phyloP scores from a whole-genome alignment of 2,888 invertebrate species.

The Sycophila texana region DNA sequence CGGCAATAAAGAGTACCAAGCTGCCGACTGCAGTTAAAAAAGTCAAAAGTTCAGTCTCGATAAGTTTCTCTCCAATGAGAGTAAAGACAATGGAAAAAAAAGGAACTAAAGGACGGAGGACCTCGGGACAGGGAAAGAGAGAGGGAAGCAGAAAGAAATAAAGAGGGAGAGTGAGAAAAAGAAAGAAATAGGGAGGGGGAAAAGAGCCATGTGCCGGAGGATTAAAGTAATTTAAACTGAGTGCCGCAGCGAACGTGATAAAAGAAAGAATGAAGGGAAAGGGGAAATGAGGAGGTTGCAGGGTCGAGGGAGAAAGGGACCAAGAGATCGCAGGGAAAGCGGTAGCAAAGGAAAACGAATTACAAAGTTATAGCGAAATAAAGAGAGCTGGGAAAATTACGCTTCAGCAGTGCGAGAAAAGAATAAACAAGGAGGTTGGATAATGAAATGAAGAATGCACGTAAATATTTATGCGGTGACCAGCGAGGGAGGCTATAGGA shows the following conservation, averaged over 20 bases:
- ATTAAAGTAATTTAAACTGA: slow-evolving; percentile 52
- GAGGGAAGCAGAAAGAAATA: not conserved
- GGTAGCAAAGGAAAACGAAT: slow-evolving; percentile 19
- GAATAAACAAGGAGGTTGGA: slow-evolving; percentile 10
- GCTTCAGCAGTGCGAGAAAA: not conserved
- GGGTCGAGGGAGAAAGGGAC: not conserved
- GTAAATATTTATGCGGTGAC: slow-evolving; percentile 1
- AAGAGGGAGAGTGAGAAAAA: not conserved
- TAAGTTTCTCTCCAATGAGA: slow-evolving; percentile 31
- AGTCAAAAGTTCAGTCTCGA: not conserved
- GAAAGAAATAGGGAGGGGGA: not conserved
- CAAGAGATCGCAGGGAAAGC: not conserved
- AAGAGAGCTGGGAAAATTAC: slow-evolving; percentile 4
- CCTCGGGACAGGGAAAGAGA: not conserved
- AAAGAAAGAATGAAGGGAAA: slow-evolving; percentile 11
- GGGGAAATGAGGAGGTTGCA: slow-evolving; percentile 20
- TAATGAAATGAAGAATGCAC: not conserved
- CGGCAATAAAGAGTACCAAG: slow-evolving; percentile 27
- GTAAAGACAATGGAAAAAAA: not conserved
- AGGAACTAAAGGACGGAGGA: not conserved
- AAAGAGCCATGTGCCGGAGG: not conserved
- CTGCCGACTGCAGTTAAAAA: slow-evolving; percentile 13
- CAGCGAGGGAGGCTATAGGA: not conserved
- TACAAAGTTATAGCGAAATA: slow-evolving; percentile 41
- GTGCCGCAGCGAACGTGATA: slow-evolving; percentile 7